phyloP scores from a whole-genome alignment of 1,140 invertebrate species.

The Ctenoplectra terminalis region DNA sequence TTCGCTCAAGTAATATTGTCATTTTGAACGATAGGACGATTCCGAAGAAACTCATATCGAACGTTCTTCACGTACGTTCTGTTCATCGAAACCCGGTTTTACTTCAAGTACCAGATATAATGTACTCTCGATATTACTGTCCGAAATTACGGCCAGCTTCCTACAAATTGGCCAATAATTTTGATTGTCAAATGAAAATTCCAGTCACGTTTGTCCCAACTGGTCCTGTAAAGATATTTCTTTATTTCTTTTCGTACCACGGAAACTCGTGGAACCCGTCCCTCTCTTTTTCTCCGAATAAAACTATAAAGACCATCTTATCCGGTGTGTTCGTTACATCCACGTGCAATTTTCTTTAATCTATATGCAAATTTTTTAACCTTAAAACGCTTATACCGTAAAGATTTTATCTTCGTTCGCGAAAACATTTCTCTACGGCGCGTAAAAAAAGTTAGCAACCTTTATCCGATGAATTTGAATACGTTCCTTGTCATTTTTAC shows the following conservation, averaged over 20 bases:
- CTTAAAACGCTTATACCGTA: background rate
- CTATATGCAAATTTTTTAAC: background rate
- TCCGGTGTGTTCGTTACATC: background rate
- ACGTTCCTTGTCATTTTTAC: background rate
- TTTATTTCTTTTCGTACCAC: background rate
- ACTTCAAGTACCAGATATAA: conserved; percentile 21
- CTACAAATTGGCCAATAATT: conserved; percentile 36
- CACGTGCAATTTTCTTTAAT: background rate
- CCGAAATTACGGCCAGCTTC: background rate
- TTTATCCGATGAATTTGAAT: background rate
- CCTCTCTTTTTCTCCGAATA: background rate
- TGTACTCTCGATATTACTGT: conserved; percentile 24
- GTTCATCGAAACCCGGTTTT: conserved; percentile 2
- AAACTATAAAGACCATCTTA: background rate
- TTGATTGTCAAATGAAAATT: background rate
- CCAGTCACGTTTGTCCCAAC: conserved; percentile 16
- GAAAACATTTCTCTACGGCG: background rate
- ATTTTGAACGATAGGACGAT: background rate
- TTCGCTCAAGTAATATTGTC: background rate
- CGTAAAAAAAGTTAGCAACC: background rate
- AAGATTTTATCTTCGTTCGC: background rate
- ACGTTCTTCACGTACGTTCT: background rate
- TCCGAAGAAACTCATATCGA: background rate
- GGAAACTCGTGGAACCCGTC: too few species aligned
- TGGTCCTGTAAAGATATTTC: conserved; percentile 4